A percentile compares a stretch with the other conserved stretches of the same genome.
phyloP scores from a whole-genome alignment of 2,113 vertebrate species.

The Cryptotis parvus region DNA sequence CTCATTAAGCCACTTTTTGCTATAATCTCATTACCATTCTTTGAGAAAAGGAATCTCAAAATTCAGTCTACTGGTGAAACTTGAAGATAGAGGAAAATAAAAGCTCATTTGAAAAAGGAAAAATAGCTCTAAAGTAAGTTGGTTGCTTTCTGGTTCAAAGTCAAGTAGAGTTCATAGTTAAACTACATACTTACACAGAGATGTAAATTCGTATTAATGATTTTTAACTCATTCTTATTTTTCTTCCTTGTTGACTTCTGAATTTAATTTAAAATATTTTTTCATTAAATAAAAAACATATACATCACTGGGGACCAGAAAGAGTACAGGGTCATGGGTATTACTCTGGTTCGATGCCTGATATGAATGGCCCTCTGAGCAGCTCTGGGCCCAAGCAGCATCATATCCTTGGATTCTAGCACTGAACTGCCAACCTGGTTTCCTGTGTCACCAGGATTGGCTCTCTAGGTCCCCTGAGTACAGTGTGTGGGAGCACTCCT shows the following conservation, averaged over 20 bases:
- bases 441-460: too few species aligned
- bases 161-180: constrained; percentile 30
- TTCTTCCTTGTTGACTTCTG: constrained; percentile 52
- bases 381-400: too few species aligned
- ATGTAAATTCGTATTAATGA: constrained; percentile 11
- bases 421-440: too few species aligned
- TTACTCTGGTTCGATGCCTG: too few species aligned
- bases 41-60: constrained; percentile 53
- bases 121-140: constrained; percentile 47
- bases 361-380: too few species aligned
- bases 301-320: too few species aligned
- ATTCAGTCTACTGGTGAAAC: not conserved
- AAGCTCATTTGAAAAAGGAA: constrained; percentile 20
- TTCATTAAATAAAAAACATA: not conserved
- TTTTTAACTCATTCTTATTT: constrained; percentile 23
- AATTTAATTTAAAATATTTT: constrained; percentile 35
- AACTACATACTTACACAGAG: not conserved
- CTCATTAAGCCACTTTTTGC: constrained; percentile 20
- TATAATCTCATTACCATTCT: constrained; percentile 60
- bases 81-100: constrained; percentile 41
- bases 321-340: too few species aligned
- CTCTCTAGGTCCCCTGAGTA: too few species aligned
- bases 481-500: not conserved
- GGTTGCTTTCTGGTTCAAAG: constrained; percentile 51
- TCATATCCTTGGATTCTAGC: too few species aligned